phyloP scores from a whole-genome alignment of 2,797 vertebrate genomes.

The Eulemur coronatus region DNA sequence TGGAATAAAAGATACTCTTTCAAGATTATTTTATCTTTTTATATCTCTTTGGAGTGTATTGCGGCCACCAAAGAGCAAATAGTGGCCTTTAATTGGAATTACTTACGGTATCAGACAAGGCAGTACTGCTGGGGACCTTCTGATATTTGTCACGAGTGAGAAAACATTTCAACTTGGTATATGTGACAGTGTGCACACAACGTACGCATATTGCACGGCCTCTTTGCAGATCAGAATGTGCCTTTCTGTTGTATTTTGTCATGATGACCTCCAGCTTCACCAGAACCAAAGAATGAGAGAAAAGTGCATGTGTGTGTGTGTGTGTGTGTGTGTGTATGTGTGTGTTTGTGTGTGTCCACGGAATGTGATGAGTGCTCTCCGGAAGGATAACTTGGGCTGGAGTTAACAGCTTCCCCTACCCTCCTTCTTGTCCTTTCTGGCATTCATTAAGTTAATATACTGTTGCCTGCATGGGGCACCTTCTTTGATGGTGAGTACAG shows the following conservation, averaged over 20 bases:
- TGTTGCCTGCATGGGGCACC: constrained; percentile 38
- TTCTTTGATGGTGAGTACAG: constrained; percentile 73
- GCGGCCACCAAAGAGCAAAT: neutral
- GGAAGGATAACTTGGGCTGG: constrained; percentile 60
- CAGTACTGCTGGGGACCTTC: neutral
- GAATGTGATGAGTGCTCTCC: constrained; percentile 37
- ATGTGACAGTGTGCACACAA: neutral
- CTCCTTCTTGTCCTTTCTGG: constrained; percentile 70
- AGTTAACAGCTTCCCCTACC: constrained; percentile 50
- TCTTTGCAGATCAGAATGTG: neutral
- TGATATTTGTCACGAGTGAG: neutral
- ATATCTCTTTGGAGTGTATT: neutral
- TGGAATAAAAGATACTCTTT: neutral
- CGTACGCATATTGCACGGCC: neutral
- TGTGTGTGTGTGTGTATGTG: neutral
- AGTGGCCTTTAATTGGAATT: neutral
- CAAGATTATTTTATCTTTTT: neutral
- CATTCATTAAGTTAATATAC: constrained; percentile 73
- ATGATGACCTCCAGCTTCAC: neutral
- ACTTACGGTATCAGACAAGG: neutral
- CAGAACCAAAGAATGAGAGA: constrained; percentile 36
- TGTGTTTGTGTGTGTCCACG: neutral
- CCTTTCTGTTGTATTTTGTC: neutral
- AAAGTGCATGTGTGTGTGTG: neutral
- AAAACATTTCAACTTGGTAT: neutral